phyloP scores from a whole-genome alignment of 2,888 invertebrate species.

The Scaptomyza flava region DNA sequence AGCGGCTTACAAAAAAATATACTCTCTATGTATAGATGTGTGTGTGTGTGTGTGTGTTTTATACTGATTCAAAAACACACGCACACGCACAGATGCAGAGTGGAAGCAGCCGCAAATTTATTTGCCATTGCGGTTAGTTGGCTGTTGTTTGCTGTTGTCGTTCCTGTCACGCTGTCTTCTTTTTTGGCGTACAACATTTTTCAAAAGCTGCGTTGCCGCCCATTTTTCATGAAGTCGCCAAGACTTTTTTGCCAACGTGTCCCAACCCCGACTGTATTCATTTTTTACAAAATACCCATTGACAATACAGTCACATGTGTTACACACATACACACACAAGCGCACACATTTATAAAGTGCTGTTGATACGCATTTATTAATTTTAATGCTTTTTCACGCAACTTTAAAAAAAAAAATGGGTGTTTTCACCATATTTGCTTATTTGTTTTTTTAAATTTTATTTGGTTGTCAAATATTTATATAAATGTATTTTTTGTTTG shows the following conservation, averaged over 20 bases:
- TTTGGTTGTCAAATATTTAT: constrained; percentile 36
- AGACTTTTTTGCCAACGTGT: constrained; percentile 48
- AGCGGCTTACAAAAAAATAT: constrained; percentile 61
- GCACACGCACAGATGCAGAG: constrained; percentile 23
- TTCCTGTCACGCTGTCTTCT: constrained; percentile 18
- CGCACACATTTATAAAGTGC: constrained; percentile 19
- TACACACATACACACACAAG: constrained; percentile 31
- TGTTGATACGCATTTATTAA: constrained; percentile 70
- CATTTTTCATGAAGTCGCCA: constrained; percentile 76
- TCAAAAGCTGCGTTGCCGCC: constrained; percentile 51
- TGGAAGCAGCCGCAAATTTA: constrained; percentile 68
- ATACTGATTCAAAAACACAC: background rate
- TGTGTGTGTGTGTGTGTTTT: constrained; percentile 15
- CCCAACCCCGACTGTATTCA: constrained; percentile 5
- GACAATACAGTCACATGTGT: constrained; percentile 55
- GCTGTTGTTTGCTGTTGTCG: constrained; percentile 33
- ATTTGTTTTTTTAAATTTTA: constrained; percentile 11
- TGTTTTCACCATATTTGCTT: background rate
- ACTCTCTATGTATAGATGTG: background rate
- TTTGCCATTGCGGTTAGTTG: constrained; percentile 76
- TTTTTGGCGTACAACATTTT: constrained; percentile 55
- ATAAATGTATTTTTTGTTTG: constrained; percentile 10
- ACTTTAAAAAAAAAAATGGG: constrained; percentile 37
- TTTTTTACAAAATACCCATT: constrained; percentile 59
- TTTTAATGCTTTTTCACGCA: constrained; percentile 71